Percentiles rank a stretch among this genome's conserved stretches.
phyloP scores from a whole-genome alignment of 2,888 invertebrate genomes.

The Drosophila maculinotata region DNA sequence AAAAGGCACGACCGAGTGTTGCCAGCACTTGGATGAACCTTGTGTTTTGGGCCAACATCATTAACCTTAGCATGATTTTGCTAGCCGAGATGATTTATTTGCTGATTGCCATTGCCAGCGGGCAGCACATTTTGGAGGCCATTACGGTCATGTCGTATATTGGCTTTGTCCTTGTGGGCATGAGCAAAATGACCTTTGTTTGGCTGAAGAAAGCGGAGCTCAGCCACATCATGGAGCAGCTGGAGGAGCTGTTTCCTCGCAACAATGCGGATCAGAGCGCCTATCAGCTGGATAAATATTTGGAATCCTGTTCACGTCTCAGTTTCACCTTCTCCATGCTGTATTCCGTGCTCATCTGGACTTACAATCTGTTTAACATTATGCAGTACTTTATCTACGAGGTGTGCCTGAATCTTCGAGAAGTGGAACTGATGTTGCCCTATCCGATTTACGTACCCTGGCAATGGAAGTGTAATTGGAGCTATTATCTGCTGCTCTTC shows the following conservation, averaged over 20 bases:
- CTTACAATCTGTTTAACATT: conserved; percentile 77
- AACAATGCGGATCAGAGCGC: conserved; percentile 33
- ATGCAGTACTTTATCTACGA: conserved; percentile 71
- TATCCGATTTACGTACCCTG: conserved; percentile 72
- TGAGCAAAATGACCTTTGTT: conserved; percentile 77
- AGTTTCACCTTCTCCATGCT: conserved; percentile 71
- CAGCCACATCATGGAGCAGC: conserved; percentile 57
- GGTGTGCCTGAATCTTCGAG: conserved; percentile 47
- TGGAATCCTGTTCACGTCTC: conserved; percentile 54
- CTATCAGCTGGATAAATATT: conserved; percentile 51
- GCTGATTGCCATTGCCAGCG: conserved; percentile 50
- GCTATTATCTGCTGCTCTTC: conserved; percentile 68
- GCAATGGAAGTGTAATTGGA: conserved; percentile 63
- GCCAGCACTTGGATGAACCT: conserved; percentile 22
- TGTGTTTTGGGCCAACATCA: conserved; percentile 58
- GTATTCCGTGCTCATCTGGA: conserved; percentile 81
- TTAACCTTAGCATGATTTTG: conserved; percentile 59
- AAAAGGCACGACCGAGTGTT: background rate
- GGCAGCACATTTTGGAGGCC: conserved; percentile 71
- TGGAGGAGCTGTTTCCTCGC: conserved; percentile 67
- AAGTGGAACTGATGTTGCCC: conserved; percentile 63
- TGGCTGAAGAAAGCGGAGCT: conserved; percentile 68
- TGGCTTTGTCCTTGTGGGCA: conserved; percentile 74
- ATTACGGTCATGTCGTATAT: conserved; percentile 78
- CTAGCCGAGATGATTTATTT: conserved; percentile 69